Evolutionary conservation across 1,140 invertebrate genomes (phyloP).

Genomic region (Drosophila ironensis): DNA sequence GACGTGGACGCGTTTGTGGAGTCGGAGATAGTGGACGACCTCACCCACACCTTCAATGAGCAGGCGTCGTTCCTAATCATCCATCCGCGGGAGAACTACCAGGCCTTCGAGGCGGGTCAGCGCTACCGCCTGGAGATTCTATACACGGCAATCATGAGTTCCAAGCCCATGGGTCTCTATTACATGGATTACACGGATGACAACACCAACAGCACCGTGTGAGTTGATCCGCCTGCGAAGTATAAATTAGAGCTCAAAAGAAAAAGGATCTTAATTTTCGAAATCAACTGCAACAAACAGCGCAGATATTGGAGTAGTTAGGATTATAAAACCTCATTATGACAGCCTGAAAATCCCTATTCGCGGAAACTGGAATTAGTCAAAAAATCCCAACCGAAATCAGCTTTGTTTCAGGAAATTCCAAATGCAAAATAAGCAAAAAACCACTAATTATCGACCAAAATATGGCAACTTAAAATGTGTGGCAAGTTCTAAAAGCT

Average conservation of each 20-base stretch:
- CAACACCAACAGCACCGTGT: constrained; percentile 54
- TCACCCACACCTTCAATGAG: constrained; percentile 48
- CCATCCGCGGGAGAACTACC: constrained; percentile 63
- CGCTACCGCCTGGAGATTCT: constrained; percentile 64
- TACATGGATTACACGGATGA: constrained; percentile 83
- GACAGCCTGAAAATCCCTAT: too few species aligned
- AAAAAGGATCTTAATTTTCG: too few species aligned
- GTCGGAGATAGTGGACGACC: constrained; percentile 44
- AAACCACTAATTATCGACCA: too few species aligned
- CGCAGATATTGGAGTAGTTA: too few species aligned
- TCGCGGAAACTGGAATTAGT: background rate
- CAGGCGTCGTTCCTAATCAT: constrained; percentile 53
- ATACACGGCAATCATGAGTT: constrained; percentile 63
- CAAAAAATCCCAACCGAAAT: background rate
- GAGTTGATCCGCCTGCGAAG: too few species aligned
- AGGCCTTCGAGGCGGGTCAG: constrained; percentile 69
- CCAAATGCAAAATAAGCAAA: too few species aligned
- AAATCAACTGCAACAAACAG: too few species aligned
- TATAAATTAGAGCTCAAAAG: too few species aligned
- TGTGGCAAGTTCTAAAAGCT: too few species aligned
- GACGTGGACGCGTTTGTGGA: too few species aligned
- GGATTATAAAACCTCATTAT: too few species aligned
- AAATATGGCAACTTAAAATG: too few species aligned
- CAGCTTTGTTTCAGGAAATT: background rate
- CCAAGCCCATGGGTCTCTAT: constrained; percentile 85